Conservation (phyloP, 2,113 vertebrate species). For the Mirza zaza region DNA sequence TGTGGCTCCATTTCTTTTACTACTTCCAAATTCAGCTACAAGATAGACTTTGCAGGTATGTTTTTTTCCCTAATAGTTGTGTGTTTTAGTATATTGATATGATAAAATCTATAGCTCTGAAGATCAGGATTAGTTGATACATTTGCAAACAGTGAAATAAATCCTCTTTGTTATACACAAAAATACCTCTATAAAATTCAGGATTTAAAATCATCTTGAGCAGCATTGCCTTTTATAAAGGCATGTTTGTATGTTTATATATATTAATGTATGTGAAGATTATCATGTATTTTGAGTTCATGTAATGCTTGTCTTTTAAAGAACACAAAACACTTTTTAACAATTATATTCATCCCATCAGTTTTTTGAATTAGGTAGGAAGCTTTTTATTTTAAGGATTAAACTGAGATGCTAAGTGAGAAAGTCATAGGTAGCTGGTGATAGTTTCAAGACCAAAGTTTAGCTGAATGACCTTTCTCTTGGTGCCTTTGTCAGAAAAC, state of each 20-base stretch:
- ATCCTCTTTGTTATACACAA: not conserved
- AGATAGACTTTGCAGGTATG: slow-evolving; percentile 93
- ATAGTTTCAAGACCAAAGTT: not conserved
- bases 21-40: slow-evolving; percentile 96
- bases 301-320: not conserved
- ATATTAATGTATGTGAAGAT: not conserved
- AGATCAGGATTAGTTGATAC: slow-evolving; percentile 36
- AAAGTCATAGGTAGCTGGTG: not conserved
- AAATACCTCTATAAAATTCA: slow-evolving; percentile 1
- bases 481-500: not conserved
- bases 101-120: slow-evolving; percentile 18
- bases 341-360: not conserved
- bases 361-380: not conserved
- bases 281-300: not conserved
- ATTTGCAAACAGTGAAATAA: slow-evolving; percentile 16
- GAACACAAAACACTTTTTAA: not conserved
- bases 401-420: not conserved
- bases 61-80: slow-evolving; percentile 55
- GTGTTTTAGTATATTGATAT: slow-evolving; percentile 32
- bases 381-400: slow-evolving; percentile 45
- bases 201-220: not conserved
- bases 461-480: not conserved
- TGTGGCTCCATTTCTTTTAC: slow-evolving; percentile 92
- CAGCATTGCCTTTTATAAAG: slow-evolving; percentile 23
- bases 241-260: not conserved